Conservation (phyloP, 1,140 invertebrate genomes). For the Venustaconcha ellipsiformis region DNA sequence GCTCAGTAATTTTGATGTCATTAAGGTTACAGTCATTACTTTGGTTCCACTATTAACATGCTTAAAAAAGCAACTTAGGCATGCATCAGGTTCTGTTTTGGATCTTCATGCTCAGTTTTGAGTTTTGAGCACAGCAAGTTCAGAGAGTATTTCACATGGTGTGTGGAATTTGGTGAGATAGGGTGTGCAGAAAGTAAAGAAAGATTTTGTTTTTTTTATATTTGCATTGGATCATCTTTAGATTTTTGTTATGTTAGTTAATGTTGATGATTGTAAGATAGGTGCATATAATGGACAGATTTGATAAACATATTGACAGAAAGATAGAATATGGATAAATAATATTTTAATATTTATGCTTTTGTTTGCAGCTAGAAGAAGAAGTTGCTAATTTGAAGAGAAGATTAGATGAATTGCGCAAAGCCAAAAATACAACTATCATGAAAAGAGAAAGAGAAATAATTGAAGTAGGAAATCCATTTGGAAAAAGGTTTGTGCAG, state of each 20-base stretch:
- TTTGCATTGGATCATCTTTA: background rate
- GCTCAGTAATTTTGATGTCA: too few species aligned
- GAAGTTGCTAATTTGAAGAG: conserved; percentile 58
- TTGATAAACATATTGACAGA: background rate
- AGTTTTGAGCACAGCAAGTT: too few species aligned
- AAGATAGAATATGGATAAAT: background rate
- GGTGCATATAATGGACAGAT: background rate
- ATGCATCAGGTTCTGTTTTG: too few species aligned
- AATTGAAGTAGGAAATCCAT: conserved; percentile 54
- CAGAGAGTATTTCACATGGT: too few species aligned
- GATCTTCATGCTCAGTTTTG: too few species aligned
- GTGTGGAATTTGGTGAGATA: background rate
- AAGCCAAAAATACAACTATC: conserved; percentile 66
- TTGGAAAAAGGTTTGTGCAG: background rate
- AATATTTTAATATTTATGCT: background rate
- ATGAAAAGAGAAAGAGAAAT: conserved; percentile 63
- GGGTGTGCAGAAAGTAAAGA: background rate
- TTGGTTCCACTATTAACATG: too few species aligned
- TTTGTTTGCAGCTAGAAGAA: conserved; percentile 51
- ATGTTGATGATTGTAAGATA: background rate
- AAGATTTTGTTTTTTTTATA: conserved; percentile 3
- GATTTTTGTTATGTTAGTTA: background rate
- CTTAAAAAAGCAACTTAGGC: too few species aligned
- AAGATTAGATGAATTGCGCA: conserved; percentile 63
- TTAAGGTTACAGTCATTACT: too few species aligned